phyloP scores from a whole-genome alignment of 2,888 invertebrate genomes.

The Hirtodrosophila histrioides region DNA sequence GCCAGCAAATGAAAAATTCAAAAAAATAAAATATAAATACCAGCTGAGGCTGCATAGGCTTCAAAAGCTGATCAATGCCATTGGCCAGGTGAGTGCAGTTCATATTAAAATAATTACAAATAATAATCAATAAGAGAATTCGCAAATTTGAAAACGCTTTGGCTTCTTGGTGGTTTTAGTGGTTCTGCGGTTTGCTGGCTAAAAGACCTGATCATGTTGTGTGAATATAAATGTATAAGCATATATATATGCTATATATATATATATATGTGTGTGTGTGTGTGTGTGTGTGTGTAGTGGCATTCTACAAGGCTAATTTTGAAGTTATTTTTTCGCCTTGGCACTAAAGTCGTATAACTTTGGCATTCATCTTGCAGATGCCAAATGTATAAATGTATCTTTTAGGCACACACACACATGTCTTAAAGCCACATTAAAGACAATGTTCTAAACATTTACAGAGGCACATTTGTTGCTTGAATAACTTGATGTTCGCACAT shows the following conservation, averaged over 20 bases:
- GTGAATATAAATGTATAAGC: not conserved
- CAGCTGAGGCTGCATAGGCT: slow-evolving; percentile 26
- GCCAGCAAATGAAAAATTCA: slow-evolving; percentile 27
- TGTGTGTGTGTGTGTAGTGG: slow-evolving; percentile 34
- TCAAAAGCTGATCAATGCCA: slow-evolving; percentile 42
- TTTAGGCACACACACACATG: slow-evolving; percentile 24
- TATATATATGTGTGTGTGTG: slow-evolving; percentile 5
- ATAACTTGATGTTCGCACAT: slow-evolving; percentile 33
- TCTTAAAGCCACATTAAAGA: slow-evolving; percentile 1
- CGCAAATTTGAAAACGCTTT: slow-evolving; percentile 50
- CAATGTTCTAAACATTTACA: slow-evolving; percentile 67
- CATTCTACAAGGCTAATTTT: slow-evolving; percentile 70
- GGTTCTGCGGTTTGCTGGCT: slow-evolving; percentile 63
- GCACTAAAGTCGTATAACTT: slow-evolving; percentile 77
- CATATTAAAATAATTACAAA: slow-evolving; percentile 13
- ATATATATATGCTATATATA: no score
- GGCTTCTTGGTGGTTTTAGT: slow-evolving; percentile 54
- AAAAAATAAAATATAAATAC: no score
- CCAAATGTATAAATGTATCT: slow-evolving; percentile 43
- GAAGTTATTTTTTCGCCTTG: slow-evolving; percentile 69
- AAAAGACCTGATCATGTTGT: slow-evolving; percentile 66
- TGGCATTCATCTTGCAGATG: slow-evolving; percentile 75
- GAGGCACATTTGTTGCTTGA: slow-evolving; percentile 21
- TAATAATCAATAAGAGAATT: slow-evolving; percentile 43
- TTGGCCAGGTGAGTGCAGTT: slow-evolving; percentile 11